Percentiles rank a stretch among this genome's conserved stretches.
These are phyloP conservation scores for Mylabris sibirica DNA, from an alignment of 2,888 invertebrate species.

Conservation along the genomic window DNA sequence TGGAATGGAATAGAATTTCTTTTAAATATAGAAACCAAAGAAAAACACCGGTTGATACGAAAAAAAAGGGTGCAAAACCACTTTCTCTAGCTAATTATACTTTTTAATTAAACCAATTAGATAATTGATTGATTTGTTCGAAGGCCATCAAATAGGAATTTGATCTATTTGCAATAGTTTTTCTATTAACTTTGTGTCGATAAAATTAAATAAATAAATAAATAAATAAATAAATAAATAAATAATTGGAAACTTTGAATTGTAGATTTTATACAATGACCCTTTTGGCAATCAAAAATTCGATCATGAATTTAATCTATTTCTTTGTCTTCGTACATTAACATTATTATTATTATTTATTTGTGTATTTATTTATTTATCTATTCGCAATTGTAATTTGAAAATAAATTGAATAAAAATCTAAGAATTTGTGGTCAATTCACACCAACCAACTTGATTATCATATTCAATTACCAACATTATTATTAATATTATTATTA, in stretches of 20 bases:
- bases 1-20: background rate
- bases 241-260: constrained; percentile 13
- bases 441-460: background rate
- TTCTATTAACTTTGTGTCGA: too few relatives aligned
- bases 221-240: background rate
- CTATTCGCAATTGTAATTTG: background rate
- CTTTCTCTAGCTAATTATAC: too few relatives aligned
- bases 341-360: too few relatives aligned
- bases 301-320: constrained; percentile 31
- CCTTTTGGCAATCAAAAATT: constrained; percentile 21
- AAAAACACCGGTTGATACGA: constrained; percentile 1
- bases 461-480: background rate
- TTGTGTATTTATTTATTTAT: background rate
- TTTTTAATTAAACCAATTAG: background rate
- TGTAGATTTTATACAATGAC: constrained; percentile 35
- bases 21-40: too few relatives aligned
- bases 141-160: too few relatives aligned
- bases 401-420: background rate
- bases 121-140: constrained; percentile 3
- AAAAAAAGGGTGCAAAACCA: too few relatives aligned
- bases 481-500: background rate
- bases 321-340: background rate
- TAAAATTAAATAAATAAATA: background rate
- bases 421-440: background rate
- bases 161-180: too few relatives aligned